Evolutionary conservation across 1,140 invertebrate species (phyloP).

Genomic region (Drusus annulatus): DNA sequence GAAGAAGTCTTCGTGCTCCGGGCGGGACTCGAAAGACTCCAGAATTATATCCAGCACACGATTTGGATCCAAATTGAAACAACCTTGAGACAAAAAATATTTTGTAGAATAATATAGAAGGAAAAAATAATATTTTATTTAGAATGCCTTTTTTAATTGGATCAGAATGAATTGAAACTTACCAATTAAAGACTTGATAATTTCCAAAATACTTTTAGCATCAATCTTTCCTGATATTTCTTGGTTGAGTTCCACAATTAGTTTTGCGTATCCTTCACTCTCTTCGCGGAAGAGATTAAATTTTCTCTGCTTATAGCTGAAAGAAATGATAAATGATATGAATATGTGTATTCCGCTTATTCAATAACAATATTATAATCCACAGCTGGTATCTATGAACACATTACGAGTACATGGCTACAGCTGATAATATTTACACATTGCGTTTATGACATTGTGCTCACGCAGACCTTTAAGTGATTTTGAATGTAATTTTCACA

Average conservation of each 20-base stretch:
- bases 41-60: constrained; percentile 96
- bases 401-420: too few species aligned
- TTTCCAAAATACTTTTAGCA: constrained; percentile 80
- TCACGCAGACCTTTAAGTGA: too few species aligned
- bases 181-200: constrained; percentile 95
- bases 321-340: constrained; percentile 62
- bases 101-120: too few species aligned
- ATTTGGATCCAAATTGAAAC: constrained; percentile 99
- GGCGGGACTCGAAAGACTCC: constrained; percentile 95
- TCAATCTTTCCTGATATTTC: constrained; percentile 80
- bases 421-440: too few species aligned
- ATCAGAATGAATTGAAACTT: constrained; percentile 58
- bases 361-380: too few species aligned
- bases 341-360: too few species aligned
- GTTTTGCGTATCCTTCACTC: constrained; percentile 98
- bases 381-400: too few species aligned
- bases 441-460: too few species aligned
- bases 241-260: constrained; percentile 96
- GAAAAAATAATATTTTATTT: too few species aligned
- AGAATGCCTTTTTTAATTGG: too few species aligned
- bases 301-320: constrained; percentile 98
- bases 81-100: constrained; percentile 76
- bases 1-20: constrained; percentile 83
- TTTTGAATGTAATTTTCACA: too few species aligned
- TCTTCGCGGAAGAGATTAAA: constrained; percentile 99